A percentile compares a stretch with the other conserved stretches of the same genome.
phyloP scores from a whole-genome alignment of 2,888 invertebrate genomes.

The Amiota mariae region DNA sequence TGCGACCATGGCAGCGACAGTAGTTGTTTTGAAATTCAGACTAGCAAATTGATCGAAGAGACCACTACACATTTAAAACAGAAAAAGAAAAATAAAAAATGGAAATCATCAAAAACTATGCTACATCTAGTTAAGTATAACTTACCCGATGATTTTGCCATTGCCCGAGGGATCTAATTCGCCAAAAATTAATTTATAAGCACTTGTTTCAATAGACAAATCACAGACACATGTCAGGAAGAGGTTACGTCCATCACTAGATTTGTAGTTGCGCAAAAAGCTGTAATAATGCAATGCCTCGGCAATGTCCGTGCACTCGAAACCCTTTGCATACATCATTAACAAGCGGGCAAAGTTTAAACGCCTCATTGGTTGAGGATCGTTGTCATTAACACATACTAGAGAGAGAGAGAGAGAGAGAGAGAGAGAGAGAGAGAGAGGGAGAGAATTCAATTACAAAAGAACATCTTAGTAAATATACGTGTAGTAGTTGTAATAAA shows the following conservation, averaged over 20 bases:
- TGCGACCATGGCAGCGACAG: slow-evolving; percentile 78
- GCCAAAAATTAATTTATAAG: slow-evolving; percentile 88
- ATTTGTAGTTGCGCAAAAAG: slow-evolving; percentile 81
- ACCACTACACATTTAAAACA: slow-evolving; percentile 75
- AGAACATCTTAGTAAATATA: slow-evolving; percentile 7
- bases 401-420: no score
- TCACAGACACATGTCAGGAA: slow-evolving; percentile 90
- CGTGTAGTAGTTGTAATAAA: no score
- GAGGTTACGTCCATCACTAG: slow-evolving; percentile 85
- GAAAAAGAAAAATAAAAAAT: slow-evolving; percentile 6
- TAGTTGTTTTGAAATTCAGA: slow-evolving; percentile 78
- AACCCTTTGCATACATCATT: slow-evolving; percentile 90
- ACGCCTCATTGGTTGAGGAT: slow-evolving; percentile 80
- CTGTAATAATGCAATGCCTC: slow-evolving; percentile 93
- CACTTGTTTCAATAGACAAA: slow-evolving; percentile 82
- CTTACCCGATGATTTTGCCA: slow-evolving; percentile 45
- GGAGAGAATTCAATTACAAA: background rate
- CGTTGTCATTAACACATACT: slow-evolving; percentile 86
- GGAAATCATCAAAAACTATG: background rate
- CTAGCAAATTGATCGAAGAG: slow-evolving; percentile 86
- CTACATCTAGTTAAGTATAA: background rate
- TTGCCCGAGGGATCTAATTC: slow-evolving; percentile 79
- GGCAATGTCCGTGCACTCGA: slow-evolving; percentile 90
- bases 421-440: no score
- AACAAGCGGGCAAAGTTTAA: slow-evolving; percentile 91